Evolutionary conservation across 2,113 vertebrate genomes (phyloP).

Genomic region (Fukomys damarensis): DNA sequence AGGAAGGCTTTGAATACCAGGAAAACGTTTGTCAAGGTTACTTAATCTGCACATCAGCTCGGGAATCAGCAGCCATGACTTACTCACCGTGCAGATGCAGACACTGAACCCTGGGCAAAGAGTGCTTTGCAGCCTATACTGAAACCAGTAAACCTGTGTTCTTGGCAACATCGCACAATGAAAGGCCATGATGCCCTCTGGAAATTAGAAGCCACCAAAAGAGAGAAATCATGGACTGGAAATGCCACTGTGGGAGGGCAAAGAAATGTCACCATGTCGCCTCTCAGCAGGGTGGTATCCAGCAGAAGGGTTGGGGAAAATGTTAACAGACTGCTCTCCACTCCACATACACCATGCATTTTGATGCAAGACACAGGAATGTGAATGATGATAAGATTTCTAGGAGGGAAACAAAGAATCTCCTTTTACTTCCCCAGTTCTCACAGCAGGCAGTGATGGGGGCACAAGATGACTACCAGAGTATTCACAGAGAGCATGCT

Average conservation of each 20-base stretch:
- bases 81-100: not conserved
- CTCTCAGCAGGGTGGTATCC: not conserved
- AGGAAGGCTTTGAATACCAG: not conserved
- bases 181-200: not conserved
- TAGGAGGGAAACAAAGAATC: not conserved
- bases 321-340: not conserved
- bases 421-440: not conserved
- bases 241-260: not conserved
- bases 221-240: not conserved
- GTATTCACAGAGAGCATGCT: not conserved
- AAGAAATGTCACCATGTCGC: not conserved
- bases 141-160: not conserved
- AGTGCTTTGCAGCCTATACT: not conserved
- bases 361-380: not conserved
- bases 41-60: not conserved
- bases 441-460: not conserved
- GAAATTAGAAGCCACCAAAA: not conserved
- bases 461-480: not conserved
- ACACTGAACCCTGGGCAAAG: not conserved
- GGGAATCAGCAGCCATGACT: not conserved
- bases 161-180: not conserved
- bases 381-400: slow-evolving; percentile 9
- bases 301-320: not conserved
- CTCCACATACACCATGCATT: not conserved
- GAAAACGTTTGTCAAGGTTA: not conserved